Base-by-base conservation (phyloP, 1,140 invertebrate genomes). In the Drosophila ironensis region DNA sequence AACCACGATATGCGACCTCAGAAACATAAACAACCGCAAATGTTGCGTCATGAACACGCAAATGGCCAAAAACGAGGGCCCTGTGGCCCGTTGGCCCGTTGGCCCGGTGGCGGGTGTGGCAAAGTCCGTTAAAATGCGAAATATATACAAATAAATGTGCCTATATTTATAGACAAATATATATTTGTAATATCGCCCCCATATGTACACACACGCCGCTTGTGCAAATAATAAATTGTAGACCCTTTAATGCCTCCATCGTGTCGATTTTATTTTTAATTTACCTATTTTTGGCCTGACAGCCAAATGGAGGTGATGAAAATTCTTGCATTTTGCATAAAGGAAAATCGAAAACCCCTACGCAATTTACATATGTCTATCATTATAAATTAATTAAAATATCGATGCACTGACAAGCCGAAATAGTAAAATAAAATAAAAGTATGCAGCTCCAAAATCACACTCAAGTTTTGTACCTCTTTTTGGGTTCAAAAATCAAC, bases 11-110 rank as follows among this genome's bases (percentile, higher is more conserved):
- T 82, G 77, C 69, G 76, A 82, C 76, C 76, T 82, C 77, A 75
- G 72, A 81, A 76, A 72, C 76, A 81, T 81, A 81, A 81, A 81
- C 76, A 81, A 76, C 77, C 76, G 60, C 77, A 81, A 81, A 81
- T 76, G 72, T 81, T 82, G 76, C 77, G 77, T 81, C 77, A 81
- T 72, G 72, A 76, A 76, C 77, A 81, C 77, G 76, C 76, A 72
- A 81, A 30, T 53, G 63, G 50, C 52, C 25, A 48, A 69, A 57
- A 60, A 48, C 20, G 37, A 28, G 35, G 22, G 41, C 27, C 33
- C 48, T 45, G 17, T 20, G 35, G 3, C 50, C 14, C 16, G 22
- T 25, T 16, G 3, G 3, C 12, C 9, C 6, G 8, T 28, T 22
- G 8, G 33, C 11, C n/a, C 25, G 0, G 2, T 0, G 6, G 27